These are phyloP conservation scores for Typhlichthys eigenmanni DNA, from an alignment of 2,797 vertebrate species.

Conservation along the genomic window DNA sequence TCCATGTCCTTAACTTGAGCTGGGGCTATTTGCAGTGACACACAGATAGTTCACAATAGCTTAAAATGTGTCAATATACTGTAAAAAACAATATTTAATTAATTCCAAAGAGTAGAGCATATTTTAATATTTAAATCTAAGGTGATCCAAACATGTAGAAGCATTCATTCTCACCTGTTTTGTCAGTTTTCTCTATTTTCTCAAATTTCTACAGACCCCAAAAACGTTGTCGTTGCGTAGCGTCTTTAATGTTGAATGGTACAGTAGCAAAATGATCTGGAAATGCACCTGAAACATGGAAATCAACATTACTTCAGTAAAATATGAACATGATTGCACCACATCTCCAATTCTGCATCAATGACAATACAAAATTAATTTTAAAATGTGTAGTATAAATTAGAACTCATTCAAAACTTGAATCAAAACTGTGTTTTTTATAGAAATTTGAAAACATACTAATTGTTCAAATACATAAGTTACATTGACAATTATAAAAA, in stretches of 20 bases:
- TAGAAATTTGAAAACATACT: no score
- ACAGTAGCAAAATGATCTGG: conserved; percentile 19
- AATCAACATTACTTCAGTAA: conserved; percentile 3
- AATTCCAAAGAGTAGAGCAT: background rate
- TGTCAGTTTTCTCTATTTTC: conserved; percentile 12
- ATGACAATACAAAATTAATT: background rate
- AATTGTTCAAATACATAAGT: no score
- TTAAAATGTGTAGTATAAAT: no score
- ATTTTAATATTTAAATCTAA: background rate
- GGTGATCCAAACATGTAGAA: conserved; percentile 7
- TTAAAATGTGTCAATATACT: background rate
- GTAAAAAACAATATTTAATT: conserved; percentile 7
- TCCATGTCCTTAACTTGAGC: conserved; percentile 73
- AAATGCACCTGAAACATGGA: conserved; percentile 23
- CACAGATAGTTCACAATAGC: background rate
- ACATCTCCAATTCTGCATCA: background rate
- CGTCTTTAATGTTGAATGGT: conserved; percentile 10
- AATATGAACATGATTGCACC: conserved; percentile 1
- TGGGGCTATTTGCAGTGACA: background rate
- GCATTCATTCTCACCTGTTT: conserved; percentile 19
- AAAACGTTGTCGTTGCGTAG: conserved; percentile 5
- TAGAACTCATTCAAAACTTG: no score
- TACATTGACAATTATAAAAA: no score
- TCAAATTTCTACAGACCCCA: conserved; percentile 18
- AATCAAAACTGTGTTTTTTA: no score